phyloP scores from a whole-genome alignment of 2,797 vertebrate genomes.

The Paratrypauchen microcephalus region DNA sequence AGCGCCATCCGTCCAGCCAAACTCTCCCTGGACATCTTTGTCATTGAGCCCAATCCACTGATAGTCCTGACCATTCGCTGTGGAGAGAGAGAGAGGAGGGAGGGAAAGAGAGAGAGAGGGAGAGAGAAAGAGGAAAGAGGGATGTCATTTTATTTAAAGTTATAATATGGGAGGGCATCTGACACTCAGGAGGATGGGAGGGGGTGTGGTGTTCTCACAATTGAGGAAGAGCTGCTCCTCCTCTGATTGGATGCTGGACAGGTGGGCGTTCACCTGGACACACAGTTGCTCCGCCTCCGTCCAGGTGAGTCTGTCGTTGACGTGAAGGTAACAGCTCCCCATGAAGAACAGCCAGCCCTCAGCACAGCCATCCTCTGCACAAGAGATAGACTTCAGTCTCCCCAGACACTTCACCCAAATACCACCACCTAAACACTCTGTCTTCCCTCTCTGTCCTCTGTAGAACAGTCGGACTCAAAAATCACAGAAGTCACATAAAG shows the following conservation, averaged over 20 bases:
- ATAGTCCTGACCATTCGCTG: constrained; percentile 81
- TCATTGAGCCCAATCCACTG: constrained; percentile 97
- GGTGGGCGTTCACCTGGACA: constrained; percentile 83
- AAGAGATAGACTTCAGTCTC: no score
- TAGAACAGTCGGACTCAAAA: no score
- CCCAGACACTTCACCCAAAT: not conserved
- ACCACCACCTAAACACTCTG: no score
- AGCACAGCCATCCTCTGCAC: constrained; percentile 79
- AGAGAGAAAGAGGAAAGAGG: no score
- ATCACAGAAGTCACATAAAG: no score
- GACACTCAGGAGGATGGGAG: no score
- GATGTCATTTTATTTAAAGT: no score
- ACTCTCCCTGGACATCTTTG: constrained; percentile 87
- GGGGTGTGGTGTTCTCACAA: constrained; percentile 72
- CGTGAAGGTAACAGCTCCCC: constrained; percentile 90
- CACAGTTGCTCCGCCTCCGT: constrained; percentile 87
- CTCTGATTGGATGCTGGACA: constrained; percentile 89
- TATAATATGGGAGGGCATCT: no score
- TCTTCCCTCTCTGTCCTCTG: no score
- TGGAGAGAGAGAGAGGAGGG: not conserved
- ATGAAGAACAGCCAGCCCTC: constrained; percentile 91
- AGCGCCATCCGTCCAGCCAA: constrained; percentile 91
- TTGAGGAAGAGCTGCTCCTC: constrained; percentile 94
- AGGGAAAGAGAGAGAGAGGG: no score
- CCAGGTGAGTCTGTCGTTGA: constrained; percentile 83